A percentile compares a stretch with the other conserved stretches of the same genome.
phyloP scores from a whole-genome alignment of 2,888 invertebrate species.

The Escarpia spicata region DNA sequence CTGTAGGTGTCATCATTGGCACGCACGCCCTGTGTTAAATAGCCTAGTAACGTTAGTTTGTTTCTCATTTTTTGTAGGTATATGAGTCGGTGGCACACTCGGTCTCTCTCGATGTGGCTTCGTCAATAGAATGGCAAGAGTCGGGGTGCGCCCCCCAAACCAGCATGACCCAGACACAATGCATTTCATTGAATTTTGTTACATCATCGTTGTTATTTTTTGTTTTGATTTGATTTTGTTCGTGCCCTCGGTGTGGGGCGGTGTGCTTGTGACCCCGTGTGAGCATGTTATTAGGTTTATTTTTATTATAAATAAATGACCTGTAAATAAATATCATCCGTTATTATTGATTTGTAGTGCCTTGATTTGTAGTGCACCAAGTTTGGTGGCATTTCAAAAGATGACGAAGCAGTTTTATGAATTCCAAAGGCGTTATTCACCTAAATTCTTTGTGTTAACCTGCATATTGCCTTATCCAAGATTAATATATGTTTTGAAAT shows the following conservation, averaged over 20 bases:
- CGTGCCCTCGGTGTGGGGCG: background rate
- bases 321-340: background rate
- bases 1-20: background rate
- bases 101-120: background rate
- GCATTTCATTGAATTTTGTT: background rate
- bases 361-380: background rate
- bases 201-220: background rate
- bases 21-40: background rate
- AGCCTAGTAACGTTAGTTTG: slow-evolving; percentile 5
- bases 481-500: background rate
- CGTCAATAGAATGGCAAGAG: background rate
- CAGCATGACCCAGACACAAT: slow-evolving; percentile 6
- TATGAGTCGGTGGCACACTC: background rate
- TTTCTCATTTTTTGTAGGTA: slow-evolving; percentile 5
- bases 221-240: background rate
- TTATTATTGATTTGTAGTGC: background rate
- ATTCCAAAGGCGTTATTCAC: background rate
- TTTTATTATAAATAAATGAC: background rate
- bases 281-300: background rate
- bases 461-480: background rate
- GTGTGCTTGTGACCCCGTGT: background rate
- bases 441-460: background rate
- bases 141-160: background rate
- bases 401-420: background rate
- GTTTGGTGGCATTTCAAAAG: background rate